phyloP scores from a whole-genome alignment of 2,888 invertebrate species.

The Lasioglossum lativentre region DNA sequence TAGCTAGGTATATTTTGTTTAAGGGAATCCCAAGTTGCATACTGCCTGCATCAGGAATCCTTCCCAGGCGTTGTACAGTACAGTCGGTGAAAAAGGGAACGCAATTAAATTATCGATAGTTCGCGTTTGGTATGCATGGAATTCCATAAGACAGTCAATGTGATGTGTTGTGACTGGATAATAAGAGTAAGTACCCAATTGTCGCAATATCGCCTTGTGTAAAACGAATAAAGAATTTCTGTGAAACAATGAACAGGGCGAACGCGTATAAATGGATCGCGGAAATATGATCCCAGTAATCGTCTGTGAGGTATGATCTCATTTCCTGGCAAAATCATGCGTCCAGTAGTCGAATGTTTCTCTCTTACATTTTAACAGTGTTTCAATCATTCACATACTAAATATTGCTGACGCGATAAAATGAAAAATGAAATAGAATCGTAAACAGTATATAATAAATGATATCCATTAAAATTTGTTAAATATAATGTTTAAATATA shows the following conservation, averaged over 20 bases:
- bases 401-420: not conserved
- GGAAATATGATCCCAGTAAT: conserved; percentile 38
- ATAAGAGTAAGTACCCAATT: conserved; percentile 27
- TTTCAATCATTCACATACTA: not conserved
- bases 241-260: conserved; percentile 31
- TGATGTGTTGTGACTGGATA: too few relatives aligned
- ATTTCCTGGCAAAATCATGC: conserved; percentile 40
- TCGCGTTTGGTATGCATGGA: conserved; percentile 22
- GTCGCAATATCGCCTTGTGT: conserved; percentile 5
- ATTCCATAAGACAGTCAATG: conserved; percentile 27
- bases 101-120: conserved; percentile 29
- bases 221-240: not conserved
- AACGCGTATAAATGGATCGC: conserved; percentile 27
- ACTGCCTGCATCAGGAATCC: not conserved
- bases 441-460: conserved; percentile 25
- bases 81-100: conserved; percentile 33
- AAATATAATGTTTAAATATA: not conserved
- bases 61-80: conserved; percentile 1
- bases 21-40: not conserved
- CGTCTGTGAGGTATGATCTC: conserved; percentile 57
- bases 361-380: conserved; percentile 27
- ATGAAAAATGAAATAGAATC: not conserved
- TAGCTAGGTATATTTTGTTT: not conserved
- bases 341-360: conserved; percentile 27
- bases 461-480: not conserved